Evolutionary conservation across 2,113 vertebrate species (phyloP).

Genomic region (Elephas maximus): DNA sequence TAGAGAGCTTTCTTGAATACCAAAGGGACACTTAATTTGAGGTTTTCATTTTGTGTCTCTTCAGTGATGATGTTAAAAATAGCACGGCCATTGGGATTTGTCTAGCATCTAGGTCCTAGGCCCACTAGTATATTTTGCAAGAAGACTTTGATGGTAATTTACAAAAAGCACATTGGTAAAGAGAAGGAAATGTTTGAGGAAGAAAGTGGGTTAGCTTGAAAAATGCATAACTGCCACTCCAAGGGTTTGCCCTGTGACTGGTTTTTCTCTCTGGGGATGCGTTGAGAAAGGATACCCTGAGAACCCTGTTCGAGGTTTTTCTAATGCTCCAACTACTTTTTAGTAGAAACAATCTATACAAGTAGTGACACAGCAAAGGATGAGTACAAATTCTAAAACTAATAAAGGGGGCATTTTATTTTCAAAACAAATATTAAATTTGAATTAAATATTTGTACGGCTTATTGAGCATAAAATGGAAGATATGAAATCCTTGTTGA

Average conservation of each 20-base stretch:
- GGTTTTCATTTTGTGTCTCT: slow-evolving; percentile 17
- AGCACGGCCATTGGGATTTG: background rate
- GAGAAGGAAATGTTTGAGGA: slow-evolving; percentile 68
- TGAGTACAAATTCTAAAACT: background rate
- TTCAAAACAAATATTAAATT: slow-evolving; percentile 33
- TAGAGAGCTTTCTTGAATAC: background rate
- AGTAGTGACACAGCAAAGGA: background rate
- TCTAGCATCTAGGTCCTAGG: background rate
- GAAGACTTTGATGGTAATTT: slow-evolving; percentile 28
- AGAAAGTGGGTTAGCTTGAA: slow-evolving; percentile 78
- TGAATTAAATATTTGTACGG: slow-evolving; percentile 13
- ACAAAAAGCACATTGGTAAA: slow-evolving; percentile 45
- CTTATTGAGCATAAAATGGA: slow-evolving; percentile 32
- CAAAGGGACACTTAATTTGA: background rate
- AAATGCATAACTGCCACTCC: slow-evolving; percentile 38
- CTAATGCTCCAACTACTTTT: background rate
- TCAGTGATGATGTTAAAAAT: background rate
- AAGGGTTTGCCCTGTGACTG: slow-evolving; percentile 24
- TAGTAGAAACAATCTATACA: background rate
- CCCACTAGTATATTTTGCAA: slow-evolving; percentile 46
- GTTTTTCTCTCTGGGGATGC: slow-evolving; percentile 40
- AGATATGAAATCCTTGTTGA: background rate
- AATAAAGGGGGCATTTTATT: background rate
- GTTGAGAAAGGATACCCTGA: slow-evolving; percentile 42
- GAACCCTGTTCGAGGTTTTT: background rate